Evolutionary conservation across 2,113 vertebrate genomes (phyloP), one percentile per base, ranked within the genome.

Genomic region (Cynocephalus volans): DNA sequence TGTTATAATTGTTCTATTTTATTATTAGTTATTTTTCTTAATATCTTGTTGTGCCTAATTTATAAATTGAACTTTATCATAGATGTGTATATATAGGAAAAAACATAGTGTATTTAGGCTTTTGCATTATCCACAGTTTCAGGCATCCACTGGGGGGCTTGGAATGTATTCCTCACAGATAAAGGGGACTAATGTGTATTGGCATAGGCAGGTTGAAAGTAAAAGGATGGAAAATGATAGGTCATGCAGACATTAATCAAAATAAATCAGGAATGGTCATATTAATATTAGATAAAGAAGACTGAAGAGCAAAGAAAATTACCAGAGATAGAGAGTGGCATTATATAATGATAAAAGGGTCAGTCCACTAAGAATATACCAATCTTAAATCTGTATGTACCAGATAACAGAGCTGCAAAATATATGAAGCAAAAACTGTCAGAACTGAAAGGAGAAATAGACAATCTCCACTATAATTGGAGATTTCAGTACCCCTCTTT

Each of bases 381-480:
- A 60, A 17, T 92, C 52, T n/a, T 96, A 92, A 88, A 75, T 31
- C 10, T 85, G 4, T 90, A 64, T 81, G 4, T 31, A 90, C 36
- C 56, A 83, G 79, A 8, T 84, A 88, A 84, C 65, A 91, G 72
- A 95, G 64, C 58, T 93, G 18, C 36, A 93, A 93, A 88, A 50
- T 90, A 83, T 17, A 8, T 83, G 17, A 67, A 65, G 23, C 17
- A 70, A 95, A 67, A 85, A 28, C 52, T 64, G 6, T 69, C 48
- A 72, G 6, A 91, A 88, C 23, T 60, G 19, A 93, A 88, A 91
- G 88, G 31, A 92, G 70, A 95, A 76, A 88, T 45, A n/a, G 62
- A 67, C 8, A 77, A 77, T 80, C 33, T 84, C 12, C 67, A 2
- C 88, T 84, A 33, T 24, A 73, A 24, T 96, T 96, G 31, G 17